A percentile compares a stretch with the other conserved stretches of the same genome.
These are phyloP conservation scores for Crotalus adamanteus DNA, from an alignment of 2,797 vertebrate genomes.

Conservation along the genomic window DNA sequence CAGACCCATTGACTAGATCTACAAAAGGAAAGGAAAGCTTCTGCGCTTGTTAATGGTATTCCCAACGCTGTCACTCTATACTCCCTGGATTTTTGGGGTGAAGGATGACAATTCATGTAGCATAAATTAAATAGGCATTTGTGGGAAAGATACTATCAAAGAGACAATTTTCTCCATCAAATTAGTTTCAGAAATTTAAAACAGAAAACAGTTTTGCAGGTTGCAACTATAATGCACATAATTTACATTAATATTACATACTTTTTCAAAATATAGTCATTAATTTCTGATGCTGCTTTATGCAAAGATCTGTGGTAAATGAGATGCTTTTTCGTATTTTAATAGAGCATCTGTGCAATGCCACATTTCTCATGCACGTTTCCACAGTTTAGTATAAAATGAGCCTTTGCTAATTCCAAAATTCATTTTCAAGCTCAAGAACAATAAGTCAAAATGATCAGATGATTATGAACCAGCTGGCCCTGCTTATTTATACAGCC, in stretches of 20 bases:
- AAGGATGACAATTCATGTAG: background rate
- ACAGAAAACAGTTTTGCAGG: background rate
- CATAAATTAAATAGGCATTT: background rate
- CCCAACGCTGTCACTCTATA: background rate
- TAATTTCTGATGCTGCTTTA: background rate
- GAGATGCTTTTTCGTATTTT: accelerated
- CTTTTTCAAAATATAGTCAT: background rate
- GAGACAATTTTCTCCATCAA: background rate
- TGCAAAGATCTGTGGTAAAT: background rate
- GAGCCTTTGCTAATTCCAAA: background rate
- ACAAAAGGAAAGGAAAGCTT: background rate
- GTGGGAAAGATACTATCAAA: background rate
- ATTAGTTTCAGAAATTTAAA: background rate
- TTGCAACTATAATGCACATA: background rate
- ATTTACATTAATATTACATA: background rate
- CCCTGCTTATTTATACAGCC: constrained; percentile 15
- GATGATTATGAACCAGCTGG: background rate
- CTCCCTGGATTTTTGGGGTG: background rate
- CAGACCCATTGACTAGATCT: background rate
- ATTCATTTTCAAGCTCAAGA: background rate
- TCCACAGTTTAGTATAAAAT: background rate
- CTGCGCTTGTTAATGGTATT: background rate
- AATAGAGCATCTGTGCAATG: background rate
- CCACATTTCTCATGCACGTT: background rate
- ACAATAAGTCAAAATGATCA: constrained; percentile 16